Evolutionary conservation across 2,888 invertebrate species (phyloP), one percentile per base, ranked within the genome.

Genomic region (Eupithecia inturbata): DNA sequence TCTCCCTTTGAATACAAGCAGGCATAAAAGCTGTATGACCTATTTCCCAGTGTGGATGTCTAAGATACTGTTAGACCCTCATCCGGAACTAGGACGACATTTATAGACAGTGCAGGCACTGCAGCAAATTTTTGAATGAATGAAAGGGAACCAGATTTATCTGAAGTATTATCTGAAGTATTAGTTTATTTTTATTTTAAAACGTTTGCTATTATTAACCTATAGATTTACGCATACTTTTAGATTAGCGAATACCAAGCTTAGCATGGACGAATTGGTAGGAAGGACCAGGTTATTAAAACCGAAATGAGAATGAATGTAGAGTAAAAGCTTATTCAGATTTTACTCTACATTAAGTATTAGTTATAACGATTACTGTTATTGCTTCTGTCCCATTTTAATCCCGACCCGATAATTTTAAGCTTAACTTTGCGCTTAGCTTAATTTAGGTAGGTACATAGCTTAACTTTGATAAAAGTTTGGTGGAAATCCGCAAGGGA

Each of bases 1-100:
- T 73, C 69, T 72, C 71, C 69, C 73, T 80, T 76, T 80, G 77
- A 78, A 78, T 75, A 53, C 49, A 53, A 77, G 74, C 33, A 69
- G 71, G 78, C 68, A 79, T 78, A 74, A 77, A 78, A 73, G 80
- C 70, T 69, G 76, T 70, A 74, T 79, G 80, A 79, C 82, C 81
- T 76, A 82, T 78, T 78, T 80, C 68, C 70, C 62, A 70, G 62
- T 72, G 75, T 31, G 77, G 74, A 68, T 77, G 78, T 78, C 78
- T 78, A 67, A 78, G 81, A 79, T 78, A 78, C 78, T 53, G 49
- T 22, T 49, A 78, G 77, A 64, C 63, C 57, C 67, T 67, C 63
- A 67, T 63, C 71, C 71, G 72, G 75, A 73, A 68, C 68, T 68
- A 49, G 68, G 45, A 75, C 67, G 70, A 64, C 70, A 78, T 81